These are phyloP conservation scores for Parnassius glacialis DNA, from an alignment of 2,888 invertebrate species.

Conservation along the genomic window DNA sequence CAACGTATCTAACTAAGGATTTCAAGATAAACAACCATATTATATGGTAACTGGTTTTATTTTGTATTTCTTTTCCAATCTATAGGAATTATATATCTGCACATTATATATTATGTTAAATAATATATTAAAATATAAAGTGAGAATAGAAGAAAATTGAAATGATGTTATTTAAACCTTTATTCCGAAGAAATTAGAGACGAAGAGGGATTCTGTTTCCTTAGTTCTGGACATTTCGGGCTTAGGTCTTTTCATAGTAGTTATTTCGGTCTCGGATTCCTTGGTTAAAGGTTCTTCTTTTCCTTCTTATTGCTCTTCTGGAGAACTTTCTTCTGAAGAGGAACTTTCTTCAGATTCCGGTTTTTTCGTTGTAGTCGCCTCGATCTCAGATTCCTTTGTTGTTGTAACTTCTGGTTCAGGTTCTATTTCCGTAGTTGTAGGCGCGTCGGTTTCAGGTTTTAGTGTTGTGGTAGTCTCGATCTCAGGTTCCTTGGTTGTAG, in stretches of 20 bases:
- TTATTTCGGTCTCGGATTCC: conserved; percentile 5
- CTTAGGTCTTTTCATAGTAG: background rate
- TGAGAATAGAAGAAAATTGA: no score
- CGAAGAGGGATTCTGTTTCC: background rate
- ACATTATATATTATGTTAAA: no score
- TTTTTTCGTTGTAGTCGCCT: background rate
- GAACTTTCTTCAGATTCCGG: background rate
- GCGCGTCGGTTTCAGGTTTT: conserved; percentile 2
- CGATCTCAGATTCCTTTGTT: background rate
- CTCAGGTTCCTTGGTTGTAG: conserved; percentile 14
- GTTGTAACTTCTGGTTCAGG: background rate
- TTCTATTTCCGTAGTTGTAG: conserved; percentile 3
- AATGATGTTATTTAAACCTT: no score
- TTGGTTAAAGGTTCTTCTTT: background rate
- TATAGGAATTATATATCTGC: no score
- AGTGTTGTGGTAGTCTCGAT: background rate
- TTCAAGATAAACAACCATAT: no score
- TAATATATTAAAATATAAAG: no score
- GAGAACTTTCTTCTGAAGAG: background rate
- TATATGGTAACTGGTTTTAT: no score
- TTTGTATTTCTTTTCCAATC: no score
- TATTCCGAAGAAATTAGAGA: no score
- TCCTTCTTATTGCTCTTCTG: background rate
- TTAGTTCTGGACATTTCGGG: background rate
- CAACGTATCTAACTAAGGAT: no score